These are phyloP conservation scores for Hybos culiciformis DNA, from an alignment of 2,888 invertebrate species.

Conservation along the genomic window DNA sequence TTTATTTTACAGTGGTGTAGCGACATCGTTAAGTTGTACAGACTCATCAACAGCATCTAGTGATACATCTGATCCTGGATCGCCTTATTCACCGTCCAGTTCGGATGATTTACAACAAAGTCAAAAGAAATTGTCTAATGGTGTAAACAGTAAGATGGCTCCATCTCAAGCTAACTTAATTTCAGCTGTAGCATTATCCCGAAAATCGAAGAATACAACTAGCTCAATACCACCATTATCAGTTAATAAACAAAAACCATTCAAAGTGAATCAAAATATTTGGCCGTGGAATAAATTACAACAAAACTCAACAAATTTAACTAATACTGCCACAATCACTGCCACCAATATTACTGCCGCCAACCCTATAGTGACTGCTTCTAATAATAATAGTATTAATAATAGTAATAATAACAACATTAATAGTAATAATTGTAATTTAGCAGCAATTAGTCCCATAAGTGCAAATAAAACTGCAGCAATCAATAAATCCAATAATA, in stretches of 20 bases:
- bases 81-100: conserved; percentile 59
- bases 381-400: conserved; percentile 3
- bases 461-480: conserved; percentile 11
- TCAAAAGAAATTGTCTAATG: conserved; percentile 19
- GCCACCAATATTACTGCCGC: neutral
- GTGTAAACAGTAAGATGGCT: conserved; percentile 9
- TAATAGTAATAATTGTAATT: conserved; percentile 11
- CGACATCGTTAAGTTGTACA: conserved; percentile 59
- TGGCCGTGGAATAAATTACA: conserved; percentile 1
- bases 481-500: conserved; percentile 10
- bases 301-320: conserved; percentile 12
- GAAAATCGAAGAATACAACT: conserved; percentile 17
- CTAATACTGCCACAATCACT: conserved; percentile 9
- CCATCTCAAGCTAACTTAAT: conserved; percentile 31
- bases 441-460: conserved; percentile 19
- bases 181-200: conserved; percentile 19
- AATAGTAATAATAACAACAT: conserved; percentile 15
- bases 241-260: conserved; percentile 1
- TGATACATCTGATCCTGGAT: conserved; percentile 77
- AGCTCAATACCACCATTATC: conserved; percentile 11
- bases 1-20: conserved; percentile 62
- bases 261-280: neutral
- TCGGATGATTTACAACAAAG: conserved; percentile 40
- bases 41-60: conserved; percentile 59
- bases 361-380: neutral